Evolutionary conservation across 2,113 vertebrate genomes (phyloP).

Genomic region (Tupaia chinensis): DNA sequence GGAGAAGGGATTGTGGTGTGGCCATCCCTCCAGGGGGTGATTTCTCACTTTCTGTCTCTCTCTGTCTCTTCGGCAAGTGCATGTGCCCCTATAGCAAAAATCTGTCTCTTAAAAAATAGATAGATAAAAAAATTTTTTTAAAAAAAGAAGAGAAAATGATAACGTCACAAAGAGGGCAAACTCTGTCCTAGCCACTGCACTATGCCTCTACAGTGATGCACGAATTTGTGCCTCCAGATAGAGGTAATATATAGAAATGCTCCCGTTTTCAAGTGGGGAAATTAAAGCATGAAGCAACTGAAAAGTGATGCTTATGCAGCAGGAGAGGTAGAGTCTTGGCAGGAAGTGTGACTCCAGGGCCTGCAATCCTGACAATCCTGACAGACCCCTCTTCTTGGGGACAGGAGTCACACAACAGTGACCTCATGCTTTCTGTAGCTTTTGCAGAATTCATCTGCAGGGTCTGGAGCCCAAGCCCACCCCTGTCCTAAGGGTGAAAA

Average conservation of each 20-base stretch:
- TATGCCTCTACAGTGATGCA: accelerated
- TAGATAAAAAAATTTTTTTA: no score
- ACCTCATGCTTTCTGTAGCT: background rate
- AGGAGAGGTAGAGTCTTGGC: background rate
- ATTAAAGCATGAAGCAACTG: background rate
- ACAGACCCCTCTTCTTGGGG: background rate
- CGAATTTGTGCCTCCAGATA: background rate
- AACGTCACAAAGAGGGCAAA: accelerated
- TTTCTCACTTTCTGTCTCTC: no score
- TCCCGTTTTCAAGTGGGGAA: background rate
- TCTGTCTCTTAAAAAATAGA: no score
- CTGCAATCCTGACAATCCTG: background rate
- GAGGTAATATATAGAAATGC: background rate
- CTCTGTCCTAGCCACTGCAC: accelerated
- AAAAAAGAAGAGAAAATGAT: no score
- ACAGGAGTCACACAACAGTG: no score
- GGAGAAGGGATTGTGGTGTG: no score
- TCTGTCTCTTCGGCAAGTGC: no score
- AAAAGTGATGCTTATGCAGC: background rate
- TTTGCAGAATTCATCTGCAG: background rate
- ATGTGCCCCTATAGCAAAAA: no score
- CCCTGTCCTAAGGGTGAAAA: background rate
- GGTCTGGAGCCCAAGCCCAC: background rate
- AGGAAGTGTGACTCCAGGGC: background rate
- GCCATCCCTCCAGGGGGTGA: no score